A percentile compares a stretch with the other conserved stretches of the same genome.
These are phyloP conservation scores for Orius insidiosus DNA, from an alignment of 1,140 invertebrate genomes.

Conservation along the genomic window DNA sequence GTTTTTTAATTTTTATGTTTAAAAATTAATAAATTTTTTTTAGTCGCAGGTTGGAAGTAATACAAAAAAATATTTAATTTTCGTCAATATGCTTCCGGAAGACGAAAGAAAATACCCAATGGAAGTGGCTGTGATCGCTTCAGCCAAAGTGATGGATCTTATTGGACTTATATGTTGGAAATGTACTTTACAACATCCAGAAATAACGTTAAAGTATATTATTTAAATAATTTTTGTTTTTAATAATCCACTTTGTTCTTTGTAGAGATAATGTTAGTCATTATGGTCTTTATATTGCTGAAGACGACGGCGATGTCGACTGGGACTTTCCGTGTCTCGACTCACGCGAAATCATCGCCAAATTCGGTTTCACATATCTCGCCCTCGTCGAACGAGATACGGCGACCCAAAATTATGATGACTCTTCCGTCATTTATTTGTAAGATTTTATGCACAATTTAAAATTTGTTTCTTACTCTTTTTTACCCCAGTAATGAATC, in stretches of 20 bases:
- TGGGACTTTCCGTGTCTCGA: slow-evolving; percentile 84
- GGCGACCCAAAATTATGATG: slow-evolving; percentile 4
- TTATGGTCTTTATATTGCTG: slow-evolving; percentile 80
- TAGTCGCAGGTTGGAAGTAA: slow-evolving; percentile 53
- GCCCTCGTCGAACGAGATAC: slow-evolving; percentile 60
- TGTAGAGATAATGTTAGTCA: slow-evolving; percentile 30
- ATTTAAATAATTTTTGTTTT: neutral
- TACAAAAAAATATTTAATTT: slow-evolving; percentile 67
- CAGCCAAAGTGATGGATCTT: slow-evolving; percentile 78
- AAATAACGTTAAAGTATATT: slow-evolving; percentile 36
- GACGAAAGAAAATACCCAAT: slow-evolving; percentile 69
- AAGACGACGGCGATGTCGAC: slow-evolving; percentile 94
- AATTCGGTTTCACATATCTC: slow-evolving; percentile 80
- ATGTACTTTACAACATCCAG: slow-evolving; percentile 32
- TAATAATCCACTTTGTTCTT: slow-evolving; percentile 1
- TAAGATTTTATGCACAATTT: neutral
- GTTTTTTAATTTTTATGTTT: slow-evolving; percentile 16
- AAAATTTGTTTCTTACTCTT: neutral
- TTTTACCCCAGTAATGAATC: neutral
- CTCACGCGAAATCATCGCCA: slow-evolving; percentile 66
- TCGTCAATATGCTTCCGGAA: slow-evolving; percentile 66
- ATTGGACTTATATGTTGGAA: slow-evolving; percentile 85
- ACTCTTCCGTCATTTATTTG: slow-evolving; percentile 2
- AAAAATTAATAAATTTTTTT: slow-evolving; percentile 6
- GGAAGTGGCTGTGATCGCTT: slow-evolving; percentile 56